Evolutionary conservation across 2,888 invertebrate species (phyloP).

Genomic region (Calliopum simillimum): DNA sequence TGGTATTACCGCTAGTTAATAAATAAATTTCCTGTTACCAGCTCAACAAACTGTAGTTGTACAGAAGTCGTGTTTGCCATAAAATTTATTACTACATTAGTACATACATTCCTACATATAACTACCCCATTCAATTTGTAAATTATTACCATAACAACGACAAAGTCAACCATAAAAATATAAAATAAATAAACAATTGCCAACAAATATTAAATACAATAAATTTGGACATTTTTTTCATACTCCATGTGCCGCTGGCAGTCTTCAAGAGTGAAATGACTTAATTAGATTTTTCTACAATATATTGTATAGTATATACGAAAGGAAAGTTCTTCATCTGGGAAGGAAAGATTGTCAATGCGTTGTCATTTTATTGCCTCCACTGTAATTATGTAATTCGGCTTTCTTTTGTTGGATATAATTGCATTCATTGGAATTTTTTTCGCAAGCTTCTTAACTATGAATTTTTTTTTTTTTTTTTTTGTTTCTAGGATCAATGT

Average conservation of each 20-base stretch:
- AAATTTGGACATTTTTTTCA: neutral
- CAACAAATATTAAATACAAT: neutral
- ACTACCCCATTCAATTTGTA: neutral
- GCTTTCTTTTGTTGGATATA: neutral
- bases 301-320: no score
- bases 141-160: conserved; percentile 14
- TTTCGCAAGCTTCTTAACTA: neutral
- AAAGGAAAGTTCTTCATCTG: neutral
- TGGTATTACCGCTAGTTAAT: no score
- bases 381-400: conserved; percentile 5
- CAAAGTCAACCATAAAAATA: neutral
- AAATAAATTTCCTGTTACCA: no score
- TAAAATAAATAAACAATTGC: neutral
- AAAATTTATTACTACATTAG: conserved; percentile 9
- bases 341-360: neutral
- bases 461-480: neutral
- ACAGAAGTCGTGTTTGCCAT: no score
- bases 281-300: neutral
- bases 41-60: no score
- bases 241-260: no score
- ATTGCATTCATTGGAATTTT: neutral
- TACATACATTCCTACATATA: no score
- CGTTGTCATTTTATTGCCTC: neutral
- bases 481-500: no score
- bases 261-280: no score